Conservation (phyloP, 2,113 vertebrate species). For the Ptyas mucosa region DNA sequence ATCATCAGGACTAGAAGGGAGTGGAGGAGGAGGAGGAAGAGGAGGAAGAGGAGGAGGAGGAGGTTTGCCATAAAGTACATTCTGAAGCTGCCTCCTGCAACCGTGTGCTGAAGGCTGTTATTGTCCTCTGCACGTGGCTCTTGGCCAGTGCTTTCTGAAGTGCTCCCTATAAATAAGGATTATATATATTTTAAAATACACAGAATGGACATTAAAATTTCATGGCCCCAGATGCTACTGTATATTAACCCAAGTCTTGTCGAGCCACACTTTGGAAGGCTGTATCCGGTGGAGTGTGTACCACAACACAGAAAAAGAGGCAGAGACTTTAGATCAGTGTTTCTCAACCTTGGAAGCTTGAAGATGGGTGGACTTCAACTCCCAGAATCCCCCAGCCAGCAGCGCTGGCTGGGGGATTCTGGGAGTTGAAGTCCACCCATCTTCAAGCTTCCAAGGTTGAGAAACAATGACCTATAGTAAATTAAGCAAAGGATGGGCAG, state of each 20-base stretch:
- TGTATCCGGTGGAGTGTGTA: too few relatives aligned
- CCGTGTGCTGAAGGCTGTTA: background rate
- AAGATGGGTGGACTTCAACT: too few relatives aligned
- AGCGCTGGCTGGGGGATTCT: too few relatives aligned
- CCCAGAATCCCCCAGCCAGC: too few relatives aligned
- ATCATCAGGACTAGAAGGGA: too few relatives aligned
- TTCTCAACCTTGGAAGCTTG: too few relatives aligned
- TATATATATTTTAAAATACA: background rate
- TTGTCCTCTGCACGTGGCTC: background rate
- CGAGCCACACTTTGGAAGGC: background rate
- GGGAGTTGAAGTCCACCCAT: too few relatives aligned
- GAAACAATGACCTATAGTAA: background rate
- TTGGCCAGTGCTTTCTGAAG: background rate
- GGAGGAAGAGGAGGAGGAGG: rapidly evolving
- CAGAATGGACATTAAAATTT: background rate
- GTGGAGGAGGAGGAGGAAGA: too few relatives aligned
- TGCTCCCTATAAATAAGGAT: background rate
- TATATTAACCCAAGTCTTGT: background rate
- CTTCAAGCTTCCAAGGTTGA: too few relatives aligned
- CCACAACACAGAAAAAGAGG: too few relatives aligned
- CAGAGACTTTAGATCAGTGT: too few relatives aligned
- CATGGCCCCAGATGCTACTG: background rate
- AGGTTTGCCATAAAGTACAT: background rate
- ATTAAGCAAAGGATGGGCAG: background rate
- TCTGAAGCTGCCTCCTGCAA: background rate